Evolutionary conservation across 2,888 invertebrate species (phyloP).

Genomic region (Hirtodrosophila confusa): DNA sequence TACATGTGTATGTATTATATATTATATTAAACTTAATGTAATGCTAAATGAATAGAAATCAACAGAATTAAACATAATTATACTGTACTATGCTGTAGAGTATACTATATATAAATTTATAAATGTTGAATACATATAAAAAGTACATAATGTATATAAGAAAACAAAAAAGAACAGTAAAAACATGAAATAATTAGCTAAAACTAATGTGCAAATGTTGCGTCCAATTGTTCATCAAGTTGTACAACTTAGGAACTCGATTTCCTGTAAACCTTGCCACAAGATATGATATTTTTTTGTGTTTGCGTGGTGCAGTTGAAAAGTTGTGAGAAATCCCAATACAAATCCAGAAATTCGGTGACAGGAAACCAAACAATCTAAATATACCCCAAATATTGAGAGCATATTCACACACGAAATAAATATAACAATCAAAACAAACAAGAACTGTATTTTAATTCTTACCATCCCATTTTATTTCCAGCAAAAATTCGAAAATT

Average conservation of each 20-base stretch:
- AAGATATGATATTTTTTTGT: conserved; percentile 1
- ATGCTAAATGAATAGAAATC: conserved; percentile 9
- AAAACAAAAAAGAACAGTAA: conserved; percentile 5
- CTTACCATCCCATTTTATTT: not conserved
- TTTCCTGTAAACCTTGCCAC: conserved; percentile 3
- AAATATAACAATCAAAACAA: conserved; percentile 26
- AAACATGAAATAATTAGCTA: conserved; percentile 19
- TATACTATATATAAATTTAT: conserved; percentile 22
- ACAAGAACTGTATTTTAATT: not conserved
- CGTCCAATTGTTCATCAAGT: conserved; percentile 33
- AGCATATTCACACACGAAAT: conserved; percentile 21
- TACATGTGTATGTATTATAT: conserved; percentile 19
- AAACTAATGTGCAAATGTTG: conserved; percentile 32
- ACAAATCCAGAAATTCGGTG: not conserved
- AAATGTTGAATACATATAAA: conserved; percentile 20
- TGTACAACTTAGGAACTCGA: conserved; percentile 16
- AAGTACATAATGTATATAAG: conserved; percentile 24
- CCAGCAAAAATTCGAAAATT: too few species aligned
- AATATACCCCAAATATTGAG: conserved; percentile 8
- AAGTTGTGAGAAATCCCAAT: conserved; percentile 1
- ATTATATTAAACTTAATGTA: conserved; percentile 14
- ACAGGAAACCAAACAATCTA: not conserved
- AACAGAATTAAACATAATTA: conserved; percentile 21
- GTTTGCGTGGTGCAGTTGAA: conserved; percentile 4
- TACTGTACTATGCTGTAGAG: conserved; percentile 12